A percentile compares a stretch with the other conserved stretches of the same genome.
These are phyloP conservation scores for Chloropsis cyanopogon DNA, from an alignment of 2,113 vertebrate species.

Conservation along the genomic window DNA sequence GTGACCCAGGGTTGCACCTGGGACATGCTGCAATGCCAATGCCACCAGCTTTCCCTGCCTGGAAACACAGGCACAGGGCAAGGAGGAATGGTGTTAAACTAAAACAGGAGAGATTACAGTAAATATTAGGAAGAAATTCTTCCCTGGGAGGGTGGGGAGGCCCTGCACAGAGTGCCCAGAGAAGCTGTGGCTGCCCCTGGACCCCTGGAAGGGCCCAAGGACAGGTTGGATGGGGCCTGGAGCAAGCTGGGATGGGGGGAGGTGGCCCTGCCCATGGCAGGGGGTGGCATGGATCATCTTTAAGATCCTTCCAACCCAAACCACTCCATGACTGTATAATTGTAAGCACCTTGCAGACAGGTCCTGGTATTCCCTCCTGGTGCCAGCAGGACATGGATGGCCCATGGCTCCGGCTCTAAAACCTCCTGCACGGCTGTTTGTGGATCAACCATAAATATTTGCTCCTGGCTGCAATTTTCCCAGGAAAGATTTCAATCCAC, in stretches of 20 bases:
- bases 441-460: conserved; percentile 27
- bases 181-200: neutral
- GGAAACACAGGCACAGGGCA: neutral
- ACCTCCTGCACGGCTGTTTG: neutral
- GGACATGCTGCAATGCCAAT: accelerated
- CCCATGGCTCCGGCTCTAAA: accelerated
- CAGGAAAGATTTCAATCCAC: neutral
- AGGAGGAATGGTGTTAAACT: too few relatives aligned
- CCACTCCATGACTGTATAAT: accelerated
- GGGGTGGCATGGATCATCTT: too few relatives aligned
- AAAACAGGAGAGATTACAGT: neutral
- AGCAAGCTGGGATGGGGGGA: accelerated
- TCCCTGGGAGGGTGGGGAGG: neutral
- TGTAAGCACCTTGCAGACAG: neutral
- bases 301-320: neutral
- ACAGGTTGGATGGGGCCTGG: neutral
- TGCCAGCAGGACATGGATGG: accelerated
- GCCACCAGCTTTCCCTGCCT: accelerated
- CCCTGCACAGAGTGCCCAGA: neutral
- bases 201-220: neutral
- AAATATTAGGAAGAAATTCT: neutral
- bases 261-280: neutral
- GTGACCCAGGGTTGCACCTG: accelerated
- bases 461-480: neutral
- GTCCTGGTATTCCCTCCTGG: neutral